Percentiles rank a stretch among this genome's conserved stretches.
Evolutionary conservation across 1,140 invertebrate genomes (phyloP).

Genomic region (Babylonia areolata): DNA sequence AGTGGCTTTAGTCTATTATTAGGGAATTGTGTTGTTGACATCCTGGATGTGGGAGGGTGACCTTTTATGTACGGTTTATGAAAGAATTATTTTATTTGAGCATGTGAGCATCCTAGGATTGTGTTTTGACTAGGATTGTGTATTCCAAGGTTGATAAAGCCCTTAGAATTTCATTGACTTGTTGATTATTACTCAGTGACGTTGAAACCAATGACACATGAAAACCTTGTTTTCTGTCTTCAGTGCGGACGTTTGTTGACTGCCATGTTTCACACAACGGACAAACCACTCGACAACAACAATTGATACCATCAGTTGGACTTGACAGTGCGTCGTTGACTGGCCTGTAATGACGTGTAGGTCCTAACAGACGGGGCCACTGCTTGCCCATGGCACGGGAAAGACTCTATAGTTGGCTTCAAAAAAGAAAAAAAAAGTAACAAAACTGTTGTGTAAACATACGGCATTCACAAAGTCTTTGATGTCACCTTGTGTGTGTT

Average conservation of each 20-base stretch:
- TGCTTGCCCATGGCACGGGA: not conserved
- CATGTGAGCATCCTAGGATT: too few species aligned
- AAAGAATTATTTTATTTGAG: not conserved
- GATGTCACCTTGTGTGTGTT: too few species aligned
- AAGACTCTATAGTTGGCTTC: not conserved
- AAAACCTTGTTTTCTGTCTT: conserved; percentile 12
- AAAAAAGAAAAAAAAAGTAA: not conserved
- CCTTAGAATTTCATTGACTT: not conserved
- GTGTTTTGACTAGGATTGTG: too few species aligned
- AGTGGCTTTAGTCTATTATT: too few species aligned
- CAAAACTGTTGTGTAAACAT: not conserved
- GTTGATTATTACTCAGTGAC: not conserved
- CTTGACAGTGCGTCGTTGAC: conserved; percentile 7
- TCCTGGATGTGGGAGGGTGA: too few species aligned
- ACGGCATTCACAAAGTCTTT: not conserved
- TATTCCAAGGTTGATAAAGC: not conserved
- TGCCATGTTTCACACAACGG: conserved; percentile 26
- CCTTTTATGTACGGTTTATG: not conserved
- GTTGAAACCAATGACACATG: not conserved
- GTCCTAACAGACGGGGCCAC: not conserved
- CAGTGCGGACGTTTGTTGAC: conserved; percentile 13
- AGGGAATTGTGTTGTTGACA: too few species aligned
- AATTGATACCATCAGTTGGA: not conserved
- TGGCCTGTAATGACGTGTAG: not conserved
- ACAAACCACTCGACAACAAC: conserved; percentile 12